Conservation (phyloP, 37 sponge, comb jelly and placozoan genomes). For the Aphrocallistes beatrix region DNA sequence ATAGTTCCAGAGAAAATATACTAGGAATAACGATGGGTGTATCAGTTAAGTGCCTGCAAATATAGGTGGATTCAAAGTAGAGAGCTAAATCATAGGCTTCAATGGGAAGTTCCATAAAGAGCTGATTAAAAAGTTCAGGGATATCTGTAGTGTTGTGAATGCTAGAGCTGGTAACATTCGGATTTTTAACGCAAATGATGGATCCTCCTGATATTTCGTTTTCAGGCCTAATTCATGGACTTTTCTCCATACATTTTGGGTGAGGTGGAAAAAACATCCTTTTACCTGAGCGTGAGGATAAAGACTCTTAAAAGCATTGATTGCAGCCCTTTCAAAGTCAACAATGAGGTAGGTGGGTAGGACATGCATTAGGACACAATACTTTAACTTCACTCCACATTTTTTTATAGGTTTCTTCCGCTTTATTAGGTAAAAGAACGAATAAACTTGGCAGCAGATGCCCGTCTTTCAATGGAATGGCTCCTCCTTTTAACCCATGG, state of each 20-base stretch:
- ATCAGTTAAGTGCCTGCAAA: neutral
- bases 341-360: neutral
- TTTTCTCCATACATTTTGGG: neutral
- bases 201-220: neutral
- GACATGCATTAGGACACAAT: neutral
- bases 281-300: constrained; percentile 6
- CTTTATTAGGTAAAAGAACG: neutral
- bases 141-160: neutral
- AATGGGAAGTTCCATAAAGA: neutral
- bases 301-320: neutral
- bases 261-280: neutral
- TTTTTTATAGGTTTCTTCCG: neutral
- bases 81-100: constrained; percentile 1
- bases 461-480: neutral
- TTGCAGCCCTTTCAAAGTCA: neutral
- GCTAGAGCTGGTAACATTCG: neutral
- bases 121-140: neutral
- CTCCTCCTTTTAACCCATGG: neutral
- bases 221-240: neutral
- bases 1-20: neutral
- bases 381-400: neutral
- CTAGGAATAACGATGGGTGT: neutral
- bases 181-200: neutral
- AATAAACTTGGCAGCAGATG: constrained; percentile 13
- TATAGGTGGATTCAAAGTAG: constrained; percentile 11